These are phyloP conservation scores for Lepisosteus osseus DNA, from an alignment of 2,113 vertebrate genomes.

Conservation along the genomic window DNA sequence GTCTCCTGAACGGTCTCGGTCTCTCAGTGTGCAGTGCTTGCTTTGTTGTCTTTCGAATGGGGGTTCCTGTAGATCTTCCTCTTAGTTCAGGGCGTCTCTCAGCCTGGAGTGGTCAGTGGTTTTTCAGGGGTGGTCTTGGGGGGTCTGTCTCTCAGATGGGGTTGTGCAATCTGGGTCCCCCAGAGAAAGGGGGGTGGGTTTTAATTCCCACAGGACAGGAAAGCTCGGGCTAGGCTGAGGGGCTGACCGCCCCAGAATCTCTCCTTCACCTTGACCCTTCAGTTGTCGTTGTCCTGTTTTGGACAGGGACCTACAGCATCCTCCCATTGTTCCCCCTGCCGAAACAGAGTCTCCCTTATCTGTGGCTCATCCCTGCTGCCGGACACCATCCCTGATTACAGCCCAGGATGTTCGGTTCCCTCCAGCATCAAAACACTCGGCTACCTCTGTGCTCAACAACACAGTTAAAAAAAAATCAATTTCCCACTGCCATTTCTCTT, in stretches of 20 bases:
- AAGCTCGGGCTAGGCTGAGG: slow-evolving; percentile 3
- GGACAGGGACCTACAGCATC: slow-evolving; percentile 35
- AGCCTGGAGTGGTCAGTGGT: not conserved
- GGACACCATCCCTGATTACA: not conserved
- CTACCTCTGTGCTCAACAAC: too few relatives aligned
- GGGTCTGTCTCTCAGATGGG: slow-evolving; percentile 1
- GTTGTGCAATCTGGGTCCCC: not conserved
- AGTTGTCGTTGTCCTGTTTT: slow-evolving; percentile 12
- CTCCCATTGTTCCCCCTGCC: slow-evolving; percentile 56
- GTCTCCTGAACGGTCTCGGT: not conserved
- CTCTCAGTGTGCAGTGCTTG: too few relatives aligned
- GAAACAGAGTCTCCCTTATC: not conserved
- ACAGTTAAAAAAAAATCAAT: too few relatives aligned
- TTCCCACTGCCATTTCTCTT: too few relatives aligned
- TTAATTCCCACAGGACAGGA: slow-evolving; percentile 18
- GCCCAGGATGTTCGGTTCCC: too few relatives aligned
- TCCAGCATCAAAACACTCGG: too few relatives aligned
- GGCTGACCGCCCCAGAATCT: slow-evolving; percentile 25
- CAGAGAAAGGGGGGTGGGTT: not conserved
- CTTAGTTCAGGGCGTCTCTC: not conserved
- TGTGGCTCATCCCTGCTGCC: slow-evolving; percentile 16
- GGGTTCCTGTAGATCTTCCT: not conserved
- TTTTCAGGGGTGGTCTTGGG: not conserved
- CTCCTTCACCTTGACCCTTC: slow-evolving; percentile 54
- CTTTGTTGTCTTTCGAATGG: not conserved